Base-by-base conservation (phyloP, 2,888 invertebrate species). In the Rhogogaster chlorosoma region DNA sequence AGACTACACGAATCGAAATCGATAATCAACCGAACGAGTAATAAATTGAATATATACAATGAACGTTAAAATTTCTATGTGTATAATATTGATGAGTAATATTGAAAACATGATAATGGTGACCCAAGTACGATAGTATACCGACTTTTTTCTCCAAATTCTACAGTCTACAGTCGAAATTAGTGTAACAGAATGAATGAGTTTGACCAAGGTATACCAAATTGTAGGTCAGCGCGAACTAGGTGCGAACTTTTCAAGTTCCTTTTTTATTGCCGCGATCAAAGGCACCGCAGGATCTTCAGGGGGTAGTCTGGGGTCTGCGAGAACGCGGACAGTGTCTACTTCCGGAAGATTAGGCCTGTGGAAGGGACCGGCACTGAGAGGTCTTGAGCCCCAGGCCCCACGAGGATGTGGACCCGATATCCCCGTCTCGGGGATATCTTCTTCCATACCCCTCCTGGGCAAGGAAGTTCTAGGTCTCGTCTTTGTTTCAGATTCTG, bases 241-340 rank as follows among this genome's bases (percentile, higher is more conserved):
- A 32, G 88, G 86, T 38, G 87, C 85, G 84, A 93, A 93, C 86
- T 92, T 93, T 78, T 91, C 90, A 15, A 93, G 90, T 89, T 98
- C 98, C 86, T 95, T 96, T 93, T 97, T 97, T 91, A 98, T 98
- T 87, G 98, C 97, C 71, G 96, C 96, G 89, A 98, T 98, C 38
- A 98, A 94, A 0, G 98, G 97, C 18, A 97, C 95, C 0, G 98
- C 97, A 0, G 98, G 97, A 92, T 97, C 96, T 80, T 95, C 95
- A 0, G 95, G 94, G 2, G 94, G 92, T 86, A 96, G 94, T n/a
- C 94, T 94, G 6, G 95, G 95, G 87, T 95, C 95, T 0, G 95
- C 94, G 32, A 95, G 90, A 64, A 96, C 94, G 29, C 96, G 94
- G 29, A 93, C 94, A 0, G 94, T 93, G 88, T 95, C 94, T 22